Evolutionary conservation across 2,888 invertebrate species (phyloP), one percentile per base, ranked within the genome.

Genomic region (Papilio gigon): DNA sequence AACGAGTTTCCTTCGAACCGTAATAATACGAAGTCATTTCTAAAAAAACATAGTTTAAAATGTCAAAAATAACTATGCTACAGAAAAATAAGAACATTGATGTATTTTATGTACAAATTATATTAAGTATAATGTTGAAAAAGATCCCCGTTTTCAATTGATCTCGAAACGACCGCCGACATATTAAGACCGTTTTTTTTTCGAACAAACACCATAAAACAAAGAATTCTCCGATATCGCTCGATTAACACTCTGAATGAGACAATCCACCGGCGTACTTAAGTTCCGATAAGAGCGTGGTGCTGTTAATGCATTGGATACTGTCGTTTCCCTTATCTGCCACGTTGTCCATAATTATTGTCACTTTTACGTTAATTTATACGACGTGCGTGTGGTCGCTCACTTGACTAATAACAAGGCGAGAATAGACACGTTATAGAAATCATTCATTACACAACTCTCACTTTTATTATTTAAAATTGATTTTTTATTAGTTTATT

Each of bases 321-420:
- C 35, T 30, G 37, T 27, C 20, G 35, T 53, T 25, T 22, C 64
- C 12, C 56, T 74, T 76, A 76, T 77, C 77, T 73, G 47, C 11
- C 17, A 56, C 35, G 65, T 67, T 70, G 60, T 72, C 66, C 72
- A 75, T 77, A 75, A 76, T 79, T 76, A 78, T 79, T 78, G 80
- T 77, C 80, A 71, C 73, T 65, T 72, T 60, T 33, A 64, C 58
- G 68, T 70, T 71, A 75, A 73, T 75, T 73, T 80, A 80, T 77
- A 60, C 70, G 17, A 69, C 64, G 68, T 69, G 71, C 74, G 79
- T 79, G 80, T 80, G 80, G 80, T 74, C 80, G 73, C 25, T 44
- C 35, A 59, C 47, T 71, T 72, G 67, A 71, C 66, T 67, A 70
- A 75, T 73, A 70, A 61, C 66, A 47, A 25, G 50, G 25, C 20